These are phyloP conservation scores for Copidosoma aretas DNA, from an alignment of 2,888 invertebrate genomes.

Conservation along the genomic window DNA sequence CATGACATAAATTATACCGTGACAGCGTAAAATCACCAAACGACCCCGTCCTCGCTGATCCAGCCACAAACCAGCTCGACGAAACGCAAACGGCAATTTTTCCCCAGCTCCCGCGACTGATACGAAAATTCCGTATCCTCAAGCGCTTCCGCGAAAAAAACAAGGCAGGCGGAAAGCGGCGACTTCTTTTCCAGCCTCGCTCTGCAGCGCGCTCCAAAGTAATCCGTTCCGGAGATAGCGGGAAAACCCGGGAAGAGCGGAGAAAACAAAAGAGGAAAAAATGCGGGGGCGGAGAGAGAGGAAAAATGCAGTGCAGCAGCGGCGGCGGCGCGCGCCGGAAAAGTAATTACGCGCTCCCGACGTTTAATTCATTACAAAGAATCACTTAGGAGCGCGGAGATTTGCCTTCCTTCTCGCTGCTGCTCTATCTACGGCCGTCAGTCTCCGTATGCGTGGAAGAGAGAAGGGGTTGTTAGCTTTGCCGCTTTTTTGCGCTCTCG, in stretches of 20 bases:
- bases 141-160: neutral
- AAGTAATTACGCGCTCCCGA: constrained; percentile 32
- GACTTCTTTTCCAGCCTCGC: neutral
- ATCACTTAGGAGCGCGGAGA: constrained; percentile 15
- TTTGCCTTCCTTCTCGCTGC: constrained; percentile 6
- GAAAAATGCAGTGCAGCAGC: neutral
- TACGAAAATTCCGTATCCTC: neutral
- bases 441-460: neutral
- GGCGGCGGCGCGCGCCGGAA: neutral
- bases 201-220: neutral
- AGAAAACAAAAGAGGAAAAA: neutral
- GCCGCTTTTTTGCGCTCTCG: neutral
- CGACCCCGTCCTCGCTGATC: neutral
- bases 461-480: too few species aligned
- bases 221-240: neutral
- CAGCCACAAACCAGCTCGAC: neutral
- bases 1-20: neutral
- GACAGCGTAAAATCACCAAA: neutral
- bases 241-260: neutral
- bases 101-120: neutral
- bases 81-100: neutral
- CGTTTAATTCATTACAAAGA: constrained; percentile 31
- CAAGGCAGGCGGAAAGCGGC: neutral
- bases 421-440: neutral
- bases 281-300: neutral